Base-by-base conservation (phyloP, 2,888 invertebrate genomes). In the Andrena minutula region DNA sequence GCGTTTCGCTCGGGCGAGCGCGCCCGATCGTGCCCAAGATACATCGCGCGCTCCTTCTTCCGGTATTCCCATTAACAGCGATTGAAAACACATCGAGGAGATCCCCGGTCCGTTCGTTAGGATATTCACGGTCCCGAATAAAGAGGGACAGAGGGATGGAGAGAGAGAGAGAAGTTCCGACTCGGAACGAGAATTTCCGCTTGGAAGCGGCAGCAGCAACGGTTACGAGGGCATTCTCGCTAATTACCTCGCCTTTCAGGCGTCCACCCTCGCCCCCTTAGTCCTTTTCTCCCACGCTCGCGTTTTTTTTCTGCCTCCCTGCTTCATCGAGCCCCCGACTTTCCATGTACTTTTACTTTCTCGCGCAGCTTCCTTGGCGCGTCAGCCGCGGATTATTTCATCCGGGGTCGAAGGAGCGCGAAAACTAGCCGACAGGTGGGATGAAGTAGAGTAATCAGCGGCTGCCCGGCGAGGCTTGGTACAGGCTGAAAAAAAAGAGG, bases 81-180 rank as follows among this genome's bases (percentile, higher is more conserved):
- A 90, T 87, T 86, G 84, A 85, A 73, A 90, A 86, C 79, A 84
- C 86, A 83, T 86, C 79, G 82, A 84, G 79, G 77, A 75, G 61
- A 75, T 73, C 26, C 61, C 20, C 23, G n/a, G 69, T 12, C 75
- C 73, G 82, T 80, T 86, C 86, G 73, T 88, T 87, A 76, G 53
- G 68, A 83, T 83, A 83, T 83, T 87, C 83, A 85, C 64, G 71
- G 30, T 7, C 16, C 23, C 58, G 41, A 49, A 71, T 75, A 78
- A 75, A 84, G 70, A 81, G 23, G 12, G 56, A 56, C 56, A 56
- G 23, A 5, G 23, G 23, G 56, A 10, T 20, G 53, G 69, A 16
- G 56, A 64, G 35, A 60, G 69, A 16, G 56, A 64, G 35, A 60
- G 35, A 16, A 56, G 30, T 53, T 61, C 61, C 23, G 26, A 16